Base-by-base conservation (phyloP, 2,888 invertebrate genomes). In the Aphodius granarius region DNA sequence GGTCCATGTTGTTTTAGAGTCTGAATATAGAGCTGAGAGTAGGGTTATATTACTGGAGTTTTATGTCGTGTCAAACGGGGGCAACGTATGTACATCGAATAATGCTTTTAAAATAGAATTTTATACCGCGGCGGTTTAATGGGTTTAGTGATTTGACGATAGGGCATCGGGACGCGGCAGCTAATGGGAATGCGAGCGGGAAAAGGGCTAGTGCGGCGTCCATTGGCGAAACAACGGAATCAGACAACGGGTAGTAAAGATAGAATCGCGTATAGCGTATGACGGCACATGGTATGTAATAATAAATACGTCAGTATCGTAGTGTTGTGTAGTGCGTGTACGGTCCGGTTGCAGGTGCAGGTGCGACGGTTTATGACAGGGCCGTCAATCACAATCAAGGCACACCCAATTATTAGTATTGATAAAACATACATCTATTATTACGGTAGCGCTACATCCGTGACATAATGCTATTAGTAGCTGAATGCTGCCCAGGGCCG, bases 371-470 rank as follows among this genome's bases (percentile, higher is more conserved):
- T 75, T 79, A 73, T 79, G 78, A 78, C 78, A 76, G 78, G 73
- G 73, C 76, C 78, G 81, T 81, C 81, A 81, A 79, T 81, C 80
- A 79, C 79, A 74, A 75, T 78, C 76, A 74, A 73, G 77, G 75
- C 76, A 68, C 79, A 77, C 74, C 79, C 79, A 78, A 81, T 81
- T 79, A 79, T 80, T 79, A 78, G 75, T 78, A 81, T 81, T 80
- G 80, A 80, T 80, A 80, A 81, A 79, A 80, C 80, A 80, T 79
- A 74, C 78, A 77, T 75, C 77, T 79, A 79, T 79, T 79, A 79
- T 79, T 80, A 78, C 71, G 73, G 76, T 72, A 74, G 77, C 78
- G 73, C 68, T 73, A 71, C 66, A 75, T 74, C 75, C 77, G 76
- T 77, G 78, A 77, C 75, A 76, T 79, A 78, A 80, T 65, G 78